A percentile compares a stretch with the other conserved stretches of the same genome.
Evolutionary conservation across 2,888 invertebrate genomes (phyloP).

Genomic region (Hyposoter dolosus): DNA sequence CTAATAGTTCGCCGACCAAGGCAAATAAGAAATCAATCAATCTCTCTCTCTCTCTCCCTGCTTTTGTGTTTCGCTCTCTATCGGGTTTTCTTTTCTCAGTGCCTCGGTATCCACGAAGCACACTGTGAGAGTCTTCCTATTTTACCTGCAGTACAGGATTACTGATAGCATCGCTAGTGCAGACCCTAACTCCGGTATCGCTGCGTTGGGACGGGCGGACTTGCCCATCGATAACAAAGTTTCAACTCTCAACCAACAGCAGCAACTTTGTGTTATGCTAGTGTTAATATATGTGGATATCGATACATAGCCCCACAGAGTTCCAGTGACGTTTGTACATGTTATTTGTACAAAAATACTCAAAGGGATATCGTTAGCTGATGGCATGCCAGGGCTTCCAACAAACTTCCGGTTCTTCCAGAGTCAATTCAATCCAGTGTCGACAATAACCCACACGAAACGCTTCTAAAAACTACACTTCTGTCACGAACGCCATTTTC

Average conservation of each 20-base stretch:
- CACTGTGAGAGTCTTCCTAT: neutral
- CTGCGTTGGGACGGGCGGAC: constrained; percentile 23
- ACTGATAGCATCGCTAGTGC: constrained; percentile 20
- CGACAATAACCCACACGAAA: constrained; percentile 33
- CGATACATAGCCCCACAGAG: neutral
- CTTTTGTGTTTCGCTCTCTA: constrained; percentile 6
- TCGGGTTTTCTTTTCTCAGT: neutral
- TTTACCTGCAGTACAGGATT: constrained; percentile 28
- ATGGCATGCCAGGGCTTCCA: constrained; percentile 54
- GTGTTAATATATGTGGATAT: neutral
- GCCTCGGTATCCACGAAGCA: neutral
- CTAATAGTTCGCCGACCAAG: too few relatives aligned
- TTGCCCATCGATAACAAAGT: constrained; percentile 52
- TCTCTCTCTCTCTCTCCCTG: neutral
- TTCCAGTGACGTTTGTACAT: neutral
- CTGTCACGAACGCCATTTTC: constrained; percentile 7
- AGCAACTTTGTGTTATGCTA: neutral
- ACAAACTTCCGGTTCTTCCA: constrained; percentile 63
- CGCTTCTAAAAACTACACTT: constrained; percentile 31
- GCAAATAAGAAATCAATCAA: too few relatives aligned
- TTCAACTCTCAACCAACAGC: constrained; percentile 20
- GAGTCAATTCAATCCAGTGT: constrained; percentile 42
- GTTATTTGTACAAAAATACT: constrained; percentile 34
- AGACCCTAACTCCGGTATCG: constrained; percentile 32
- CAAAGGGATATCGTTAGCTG: constrained; percentile 44